A percentile compares a stretch with the other conserved stretches of the same genome.
Evolutionary conservation across 1,140 invertebrate species (phyloP).

Genomic region (Drosophila navojoa): DNA sequence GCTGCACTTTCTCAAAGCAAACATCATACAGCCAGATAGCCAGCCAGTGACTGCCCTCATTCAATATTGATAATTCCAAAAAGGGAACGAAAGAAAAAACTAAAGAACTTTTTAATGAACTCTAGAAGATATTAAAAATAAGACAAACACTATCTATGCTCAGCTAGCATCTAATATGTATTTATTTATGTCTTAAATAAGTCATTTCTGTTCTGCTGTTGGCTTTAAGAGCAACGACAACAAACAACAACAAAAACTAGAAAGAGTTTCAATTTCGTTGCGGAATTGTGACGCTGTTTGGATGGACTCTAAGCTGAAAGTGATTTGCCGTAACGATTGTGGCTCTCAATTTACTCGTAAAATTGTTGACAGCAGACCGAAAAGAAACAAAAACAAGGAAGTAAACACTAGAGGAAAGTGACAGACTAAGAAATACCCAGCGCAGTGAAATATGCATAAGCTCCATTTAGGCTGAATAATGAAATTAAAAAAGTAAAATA

Average conservation of each 20-base stretch:
- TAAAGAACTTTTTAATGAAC: conserved; percentile 24
- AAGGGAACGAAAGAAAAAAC: not conserved
- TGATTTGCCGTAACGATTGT: conserved; percentile 73
- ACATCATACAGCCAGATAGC: not conserved
- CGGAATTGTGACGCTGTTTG: conserved; percentile 14
- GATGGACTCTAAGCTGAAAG: conserved; percentile 59
- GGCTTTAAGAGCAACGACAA: not conserved
- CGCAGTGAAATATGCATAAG: too few relatives aligned
- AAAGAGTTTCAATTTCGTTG: conserved; percentile 35
- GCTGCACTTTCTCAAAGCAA: conserved; percentile 53
- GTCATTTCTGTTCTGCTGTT: not conserved
- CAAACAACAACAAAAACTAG: not conserved
- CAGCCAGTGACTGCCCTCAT: conserved; percentile 13
- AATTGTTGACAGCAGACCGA: conserved; percentile 58
- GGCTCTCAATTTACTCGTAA: conserved; percentile 72
- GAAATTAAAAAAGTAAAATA: not conserved
- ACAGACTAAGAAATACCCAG: too few relatives aligned
- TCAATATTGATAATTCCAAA: conserved; percentile 41
- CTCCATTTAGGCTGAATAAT: too few relatives aligned
- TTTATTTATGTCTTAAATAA: conserved; percentile 4
- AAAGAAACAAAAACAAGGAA: conserved; percentile 26
- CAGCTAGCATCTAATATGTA: not conserved
- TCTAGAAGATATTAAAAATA: conserved; percentile 20
- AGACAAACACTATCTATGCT: not conserved
- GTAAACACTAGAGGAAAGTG: conserved; percentile 4